phyloP scores from a whole-genome alignment of 2,888 invertebrate genomes.

The Trimorus sp. region DNA sequence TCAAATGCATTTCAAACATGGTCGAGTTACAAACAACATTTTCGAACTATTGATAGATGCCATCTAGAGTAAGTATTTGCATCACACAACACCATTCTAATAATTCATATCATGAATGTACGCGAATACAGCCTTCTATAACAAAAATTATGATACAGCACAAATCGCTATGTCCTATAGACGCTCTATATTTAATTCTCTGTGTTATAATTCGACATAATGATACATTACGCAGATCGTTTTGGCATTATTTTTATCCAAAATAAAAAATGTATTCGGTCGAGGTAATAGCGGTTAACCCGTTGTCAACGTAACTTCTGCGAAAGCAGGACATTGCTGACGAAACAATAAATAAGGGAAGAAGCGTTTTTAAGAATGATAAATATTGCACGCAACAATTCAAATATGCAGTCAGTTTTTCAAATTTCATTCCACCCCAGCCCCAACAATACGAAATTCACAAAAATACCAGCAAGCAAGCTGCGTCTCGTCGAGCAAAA shows the following conservation, averaged over 20 bases:
- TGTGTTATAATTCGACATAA: not conserved
- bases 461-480: constrained; percentile 38
- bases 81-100: too few relatives aligned
- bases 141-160: constrained; percentile 1
- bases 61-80: too few relatives aligned
- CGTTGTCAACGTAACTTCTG: not conserved
- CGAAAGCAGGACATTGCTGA: not conserved
- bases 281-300: too few relatives aligned
- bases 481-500: constrained; percentile 45
- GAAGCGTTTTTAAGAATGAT: constrained; percentile 13
- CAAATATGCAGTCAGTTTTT: constrained; percentile 30
- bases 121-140: constrained; percentile 1
- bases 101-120: not conserved
- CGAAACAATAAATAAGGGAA: not conserved
- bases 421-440: constrained; percentile 29
- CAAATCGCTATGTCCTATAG: constrained; percentile 38
- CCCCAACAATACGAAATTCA: constrained; percentile 41
- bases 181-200: not conserved
- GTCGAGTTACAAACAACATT: too few relatives aligned
- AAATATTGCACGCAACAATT: constrained; percentile 15
- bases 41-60: too few relatives aligned
- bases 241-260: not conserved
- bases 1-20: too few relatives aligned
- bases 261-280: too few relatives aligned
- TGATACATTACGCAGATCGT: not conserved